Percentiles rank a stretch among this genome's conserved stretches.
These are phyloP conservation scores for Dryocosmus kuriphilus DNA, from an alignment of 2,888 invertebrate species.

Conservation along the genomic window DNA sequence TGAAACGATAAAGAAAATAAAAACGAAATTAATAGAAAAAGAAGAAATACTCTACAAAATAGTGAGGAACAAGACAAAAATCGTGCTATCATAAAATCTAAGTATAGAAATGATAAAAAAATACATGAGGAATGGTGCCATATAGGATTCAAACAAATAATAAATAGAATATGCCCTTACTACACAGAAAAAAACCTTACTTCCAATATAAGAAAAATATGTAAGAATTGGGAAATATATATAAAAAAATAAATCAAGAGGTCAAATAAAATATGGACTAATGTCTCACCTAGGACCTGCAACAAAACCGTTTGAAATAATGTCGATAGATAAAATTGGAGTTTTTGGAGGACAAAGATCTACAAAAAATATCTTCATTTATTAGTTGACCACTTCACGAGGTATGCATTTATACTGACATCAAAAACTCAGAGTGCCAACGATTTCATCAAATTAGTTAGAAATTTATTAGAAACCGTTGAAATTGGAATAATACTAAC, in stretches of 20 bases:
- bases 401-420: constrained; percentile 46
- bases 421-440: constrained; percentile 48
- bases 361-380: constrained; percentile 54
- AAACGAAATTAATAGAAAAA: constrained; percentile 42
- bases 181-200: constrained; percentile 50
- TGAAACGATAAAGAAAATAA: constrained; percentile 39
- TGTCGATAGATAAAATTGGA: constrained; percentile 58
- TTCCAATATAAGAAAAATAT: constrained; percentile 51
- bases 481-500: constrained; percentile 44
- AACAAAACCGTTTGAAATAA: constrained; percentile 51
- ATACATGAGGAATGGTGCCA: constrained; percentile 49
- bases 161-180: constrained; percentile 42
- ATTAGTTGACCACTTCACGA: constrained; percentile 46
- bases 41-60: constrained; percentile 50
- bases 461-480: no score
- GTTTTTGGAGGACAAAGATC: constrained; percentile 52
- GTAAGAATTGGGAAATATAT: constrained; percentile 50
- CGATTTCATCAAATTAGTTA: constrained; percentile 48
- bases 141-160: constrained; percentile 50
- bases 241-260: constrained; percentile 56
- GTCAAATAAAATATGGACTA: constrained; percentile 50
- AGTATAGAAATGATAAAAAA: constrained; percentile 47
- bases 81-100: constrained; percentile 53
- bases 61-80: constrained; percentile 51
- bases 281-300: constrained; percentile 57